A percentile compares a stretch with the other conserved stretches of the same genome.
These are phyloP conservation scores for Xyrauchen texanus DNA, from an alignment of 2,113 vertebrate genomes.

Conservation along the genomic window DNA sequence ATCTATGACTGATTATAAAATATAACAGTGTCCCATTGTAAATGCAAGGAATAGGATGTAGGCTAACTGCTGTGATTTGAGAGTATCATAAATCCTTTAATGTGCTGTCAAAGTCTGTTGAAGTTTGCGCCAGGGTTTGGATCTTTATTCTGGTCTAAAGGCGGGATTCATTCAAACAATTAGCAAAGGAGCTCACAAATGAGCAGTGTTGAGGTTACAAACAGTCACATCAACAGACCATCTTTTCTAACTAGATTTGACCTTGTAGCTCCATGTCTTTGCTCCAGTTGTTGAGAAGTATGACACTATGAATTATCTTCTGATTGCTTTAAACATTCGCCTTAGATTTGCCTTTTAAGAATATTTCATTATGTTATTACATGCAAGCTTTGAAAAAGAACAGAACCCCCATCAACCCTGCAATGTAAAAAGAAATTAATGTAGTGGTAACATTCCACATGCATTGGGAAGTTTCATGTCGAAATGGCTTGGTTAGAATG, in stretches of 20 bases:
- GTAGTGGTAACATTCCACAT: no score
- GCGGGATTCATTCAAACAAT: not conserved
- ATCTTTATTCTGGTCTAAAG: conserved; percentile 2
- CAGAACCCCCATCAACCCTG: no score
- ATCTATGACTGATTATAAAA: not conserved
- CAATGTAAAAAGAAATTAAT: no score
- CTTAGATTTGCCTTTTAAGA: not conserved
- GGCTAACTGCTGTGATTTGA: not conserved
- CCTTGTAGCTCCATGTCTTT: not conserved
- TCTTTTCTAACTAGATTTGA: conserved; percentile 20
- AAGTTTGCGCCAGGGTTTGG: not conserved
- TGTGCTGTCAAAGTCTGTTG: not conserved
- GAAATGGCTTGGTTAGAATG: no score
- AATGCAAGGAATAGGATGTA: not conserved
- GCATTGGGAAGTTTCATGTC: no score
- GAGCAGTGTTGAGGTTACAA: not conserved
- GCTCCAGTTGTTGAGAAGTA: conserved; percentile 1
- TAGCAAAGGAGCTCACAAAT: conserved; percentile 1
- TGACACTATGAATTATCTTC: not conserved
- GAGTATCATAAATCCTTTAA: conserved; percentile 33
- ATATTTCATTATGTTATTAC: not conserved
- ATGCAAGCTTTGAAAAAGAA: no score
- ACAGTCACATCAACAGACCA: not conserved
- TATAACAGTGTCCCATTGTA: not conserved
- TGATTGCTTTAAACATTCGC: not conserved